A percentile compares a stretch with the other conserved stretches of the same genome.
These are phyloP conservation scores for Chrysomela aeneicollis DNA, from an alignment of 2,888 invertebrate species.

Conservation along the genomic window DNA sequence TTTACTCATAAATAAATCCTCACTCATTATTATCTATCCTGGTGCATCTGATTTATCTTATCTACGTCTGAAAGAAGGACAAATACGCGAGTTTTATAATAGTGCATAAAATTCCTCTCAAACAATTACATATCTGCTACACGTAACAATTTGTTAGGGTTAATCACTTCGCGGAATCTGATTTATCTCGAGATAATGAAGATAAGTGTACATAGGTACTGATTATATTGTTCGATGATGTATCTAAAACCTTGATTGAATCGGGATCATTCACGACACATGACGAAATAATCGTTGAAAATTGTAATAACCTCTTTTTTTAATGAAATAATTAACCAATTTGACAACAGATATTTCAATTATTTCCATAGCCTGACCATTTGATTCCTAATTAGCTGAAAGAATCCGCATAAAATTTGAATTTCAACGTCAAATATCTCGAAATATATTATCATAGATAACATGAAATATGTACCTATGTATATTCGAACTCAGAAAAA, in stretches of 20 bases:
- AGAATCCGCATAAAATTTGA: no score
- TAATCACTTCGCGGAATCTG: constrained; percentile 8
- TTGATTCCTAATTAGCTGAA: no score
- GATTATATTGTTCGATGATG: neutral
- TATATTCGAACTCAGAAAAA: no score
- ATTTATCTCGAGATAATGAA: neutral
- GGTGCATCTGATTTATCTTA: constrained; percentile 13
- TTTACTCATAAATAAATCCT: constrained; percentile 1
- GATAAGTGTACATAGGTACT: neutral
- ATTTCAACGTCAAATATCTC: no score
- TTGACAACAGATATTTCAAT: no score
- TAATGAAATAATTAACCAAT: no score
- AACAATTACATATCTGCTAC: constrained; percentile 15
- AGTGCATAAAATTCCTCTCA: constrained; percentile 9
- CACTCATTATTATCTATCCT: constrained; percentile 4
- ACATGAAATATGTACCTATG: no score
- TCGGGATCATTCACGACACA: no score
- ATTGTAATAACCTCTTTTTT: no score
- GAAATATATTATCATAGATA: no score
- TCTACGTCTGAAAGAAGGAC: constrained; percentile 7
- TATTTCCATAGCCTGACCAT: no score
- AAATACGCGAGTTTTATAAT: constrained; percentile 11
- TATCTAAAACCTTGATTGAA: neutral
- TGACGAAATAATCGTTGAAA: no score
- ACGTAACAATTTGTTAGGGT: constrained; percentile 15